A percentile compares a stretch with the other conserved stretches of the same genome.
phyloP scores from a whole-genome alignment of 2,888 invertebrate genomes.

The Ophion ventricosus region DNA sequence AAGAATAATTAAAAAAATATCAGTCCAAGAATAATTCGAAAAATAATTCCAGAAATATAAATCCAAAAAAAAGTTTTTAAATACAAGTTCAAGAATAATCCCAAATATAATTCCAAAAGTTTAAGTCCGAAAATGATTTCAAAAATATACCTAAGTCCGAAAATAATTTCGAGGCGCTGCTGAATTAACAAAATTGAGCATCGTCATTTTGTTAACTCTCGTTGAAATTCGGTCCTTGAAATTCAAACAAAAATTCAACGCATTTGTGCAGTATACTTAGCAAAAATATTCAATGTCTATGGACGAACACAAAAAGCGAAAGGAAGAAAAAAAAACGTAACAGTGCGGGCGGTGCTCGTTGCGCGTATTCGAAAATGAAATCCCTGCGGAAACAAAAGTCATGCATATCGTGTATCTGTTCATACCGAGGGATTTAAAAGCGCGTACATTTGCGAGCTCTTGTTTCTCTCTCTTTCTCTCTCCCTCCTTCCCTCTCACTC shows the following conservation, averaged over 20 bases:
- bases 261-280: background rate
- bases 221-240: background rate
- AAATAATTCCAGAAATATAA: too few relatives aligned
- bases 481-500: too few relatives aligned
- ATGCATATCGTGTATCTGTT: conserved; percentile 6
- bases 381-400: conserved; percentile 21
- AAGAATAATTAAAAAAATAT: too few relatives aligned
- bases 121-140: background rate
- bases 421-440: conserved; percentile 24
- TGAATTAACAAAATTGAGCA: background rate
- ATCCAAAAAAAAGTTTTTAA: too few relatives aligned
- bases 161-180: background rate
- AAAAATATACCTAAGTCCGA: background rate
- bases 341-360: background rate
- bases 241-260: background rate
- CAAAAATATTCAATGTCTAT: background rate
- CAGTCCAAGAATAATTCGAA: too few relatives aligned
- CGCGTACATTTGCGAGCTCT: conserved; percentile 18
- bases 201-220: background rate
- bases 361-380: conserved; percentile 8
- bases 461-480: background rate
- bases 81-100: too few relatives aligned
- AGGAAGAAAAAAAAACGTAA: background rate
- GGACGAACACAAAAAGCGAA: background rate
- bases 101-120: too few relatives aligned